phyloP scores from a whole-genome alignment of 2,797 vertebrate species.

The Chromobotia macracanthus region DNA sequence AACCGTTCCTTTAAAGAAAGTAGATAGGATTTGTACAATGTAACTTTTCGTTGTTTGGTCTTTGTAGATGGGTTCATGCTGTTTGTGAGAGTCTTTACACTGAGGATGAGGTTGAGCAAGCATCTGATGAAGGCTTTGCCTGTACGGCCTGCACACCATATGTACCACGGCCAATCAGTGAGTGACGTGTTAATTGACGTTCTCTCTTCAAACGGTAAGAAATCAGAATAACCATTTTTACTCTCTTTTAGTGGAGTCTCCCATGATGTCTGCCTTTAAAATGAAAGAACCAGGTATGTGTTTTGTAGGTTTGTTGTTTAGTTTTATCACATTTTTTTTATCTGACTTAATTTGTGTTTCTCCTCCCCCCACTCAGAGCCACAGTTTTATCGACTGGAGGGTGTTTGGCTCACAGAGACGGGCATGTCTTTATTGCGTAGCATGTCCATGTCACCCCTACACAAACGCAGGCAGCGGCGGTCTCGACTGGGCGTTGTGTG shows the following conservation, averaged over 20 bases:
- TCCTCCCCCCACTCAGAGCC: slow-evolving; percentile 78
- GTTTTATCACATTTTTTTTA: not conserved
- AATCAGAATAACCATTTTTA: slow-evolving; percentile 19
- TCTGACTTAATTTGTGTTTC: not conserved
- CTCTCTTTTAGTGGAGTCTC: slow-evolving; percentile 74
- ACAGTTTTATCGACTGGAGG: slow-evolving; percentile 95
- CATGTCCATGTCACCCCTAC: slow-evolving; percentile 92
- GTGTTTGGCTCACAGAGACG: slow-evolving; percentile 95
- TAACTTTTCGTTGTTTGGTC: not conserved
- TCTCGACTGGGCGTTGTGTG: slow-evolving; percentile 84
- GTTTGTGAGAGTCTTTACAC: slow-evolving; percentile 96
- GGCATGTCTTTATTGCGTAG: slow-evolving; percentile 96
- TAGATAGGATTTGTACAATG: not conserved
- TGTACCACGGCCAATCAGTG: slow-evolving; percentile 90
- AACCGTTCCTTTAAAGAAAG: too few species aligned
- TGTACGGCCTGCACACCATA: slow-evolving; percentile 94
- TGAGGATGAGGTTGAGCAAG: slow-evolving; percentile 97
- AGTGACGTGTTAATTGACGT: slow-evolving; percentile 57
- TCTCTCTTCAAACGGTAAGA: not conserved
- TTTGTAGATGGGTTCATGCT: slow-evolving; percentile 93
- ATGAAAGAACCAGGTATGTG: slow-evolving; percentile 92
- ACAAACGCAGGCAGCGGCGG: slow-evolving; percentile 93
- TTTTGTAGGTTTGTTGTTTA: not conserved
- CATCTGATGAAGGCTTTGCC: slow-evolving; percentile 95
- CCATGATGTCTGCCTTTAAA: slow-evolving; percentile 87